Conservation (phyloP, 2,113 vertebrate genomes). For the Malurus elegans region DNA sequence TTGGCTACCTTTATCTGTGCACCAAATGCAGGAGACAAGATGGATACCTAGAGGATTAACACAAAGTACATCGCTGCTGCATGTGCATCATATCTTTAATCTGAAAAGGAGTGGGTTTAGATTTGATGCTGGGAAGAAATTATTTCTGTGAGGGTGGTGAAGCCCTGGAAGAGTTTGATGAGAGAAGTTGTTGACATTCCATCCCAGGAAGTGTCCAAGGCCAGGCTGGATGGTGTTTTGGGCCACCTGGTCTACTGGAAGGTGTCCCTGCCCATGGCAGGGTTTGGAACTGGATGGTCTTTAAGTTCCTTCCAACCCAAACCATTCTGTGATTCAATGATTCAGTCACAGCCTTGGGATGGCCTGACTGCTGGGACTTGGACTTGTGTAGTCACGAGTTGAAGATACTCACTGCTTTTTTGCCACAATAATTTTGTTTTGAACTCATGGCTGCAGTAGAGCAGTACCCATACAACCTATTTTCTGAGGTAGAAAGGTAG, state of each 20-base stretch:
- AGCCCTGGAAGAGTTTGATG: background rate
- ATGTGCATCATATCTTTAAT: fast-evolving
- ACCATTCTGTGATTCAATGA: background rate
- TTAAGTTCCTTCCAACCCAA: background rate
- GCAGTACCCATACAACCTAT: background rate
- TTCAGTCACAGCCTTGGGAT: fast-evolving
- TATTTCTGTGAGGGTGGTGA: background rate
- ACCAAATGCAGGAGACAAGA: background rate
- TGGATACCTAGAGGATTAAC: background rate
- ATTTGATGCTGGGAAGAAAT: background rate
- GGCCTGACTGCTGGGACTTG: background rate
- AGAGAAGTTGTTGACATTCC: background rate
- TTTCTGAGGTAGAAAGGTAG: background rate
- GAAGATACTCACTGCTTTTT: background rate
- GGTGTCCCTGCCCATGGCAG: no score
- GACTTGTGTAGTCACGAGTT: fast-evolving
- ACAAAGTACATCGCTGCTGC: background rate
- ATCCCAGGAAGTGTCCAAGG: background rate
- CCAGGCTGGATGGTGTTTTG: background rate
- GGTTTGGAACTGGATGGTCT: fast-evolving
- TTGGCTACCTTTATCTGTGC: background rate
- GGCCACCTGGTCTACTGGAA: background rate
- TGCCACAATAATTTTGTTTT: background rate
- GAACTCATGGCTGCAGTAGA: background rate
- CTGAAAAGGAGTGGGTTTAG: background rate